A percentile compares a stretch with the other conserved stretches of the same genome.
phyloP scores from a whole-genome alignment of 2,888 invertebrate species.

The Elegia similella region DNA sequence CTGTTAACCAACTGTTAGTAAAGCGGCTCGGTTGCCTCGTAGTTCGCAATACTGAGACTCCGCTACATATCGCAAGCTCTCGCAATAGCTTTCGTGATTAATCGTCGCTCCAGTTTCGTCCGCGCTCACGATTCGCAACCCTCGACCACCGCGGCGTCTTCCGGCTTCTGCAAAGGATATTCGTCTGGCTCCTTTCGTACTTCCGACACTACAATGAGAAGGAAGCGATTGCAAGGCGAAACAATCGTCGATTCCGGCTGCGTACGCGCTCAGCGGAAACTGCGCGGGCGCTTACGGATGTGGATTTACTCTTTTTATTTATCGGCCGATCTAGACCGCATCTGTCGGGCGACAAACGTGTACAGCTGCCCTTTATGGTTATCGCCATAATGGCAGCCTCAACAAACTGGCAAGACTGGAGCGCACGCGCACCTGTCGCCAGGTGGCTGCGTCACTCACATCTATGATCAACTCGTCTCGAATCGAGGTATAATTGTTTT shows the following conservation, averaged over 20 bases:
- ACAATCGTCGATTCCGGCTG: conserved; percentile 73
- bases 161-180: conserved; percentile 28
- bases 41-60: conserved; percentile 58
- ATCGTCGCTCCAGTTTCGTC: conserved; percentile 54
- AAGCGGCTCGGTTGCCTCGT: conserved; percentile 55
- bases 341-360: conserved; percentile 69
- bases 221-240: conserved; percentile 72
- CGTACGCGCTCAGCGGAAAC: conserved; percentile 63
- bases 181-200: conserved; percentile 57
- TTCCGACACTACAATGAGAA: conserved; percentile 69
- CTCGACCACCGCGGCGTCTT: conserved; percentile 18
- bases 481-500: conserved; percentile 37
- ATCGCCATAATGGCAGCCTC: conserved; percentile 56
- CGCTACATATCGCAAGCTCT: conserved; percentile 76
- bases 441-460: conserved; percentile 47
- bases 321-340: conserved; percentile 75
- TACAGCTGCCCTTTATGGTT: conserved; percentile 72
- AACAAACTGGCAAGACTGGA: conserved; percentile 43
- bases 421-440: conserved; percentile 72
- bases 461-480: conserved; percentile 29
- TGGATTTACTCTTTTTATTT: conserved; percentile 72
- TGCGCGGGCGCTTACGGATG: conserved; percentile 66
- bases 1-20: conserved; percentile 68
- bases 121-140: conserved; percentile 36
- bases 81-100: conserved; percentile 71